Evolutionary conservation across 2,113 vertebrate species (phyloP), one percentile per base, ranked within the genome.

Genomic region (Cygnus buccinator): DNA sequence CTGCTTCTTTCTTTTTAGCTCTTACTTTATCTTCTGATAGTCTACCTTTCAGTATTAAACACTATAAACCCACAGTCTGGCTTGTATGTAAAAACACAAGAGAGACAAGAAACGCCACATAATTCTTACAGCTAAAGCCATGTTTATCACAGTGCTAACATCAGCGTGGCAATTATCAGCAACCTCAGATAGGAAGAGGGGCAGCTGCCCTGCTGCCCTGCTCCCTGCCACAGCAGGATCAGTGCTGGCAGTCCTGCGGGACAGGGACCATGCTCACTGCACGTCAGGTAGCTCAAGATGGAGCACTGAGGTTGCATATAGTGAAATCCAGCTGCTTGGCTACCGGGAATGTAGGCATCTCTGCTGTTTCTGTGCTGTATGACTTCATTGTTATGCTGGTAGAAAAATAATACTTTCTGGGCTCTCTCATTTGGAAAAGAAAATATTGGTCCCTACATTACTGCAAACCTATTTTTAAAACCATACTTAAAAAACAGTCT

Each of bases 161-260:
- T 19, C 43, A 46, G 8, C 13, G 9, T 58, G 76, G 52, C 29
- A 29, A 5, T 54, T 29, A 48, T 43, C 37, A 16, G 41, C 26
- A 67, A 33, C 28, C 43, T 61, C 58, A n/a, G 33, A 33, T 3
- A 5, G 17, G 33, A 35, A 62, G 22, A 0, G 1, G 16, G 18
- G 37, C 22, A 37, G 22, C 31, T 13, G 23, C 33, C 11, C 74
- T 39, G 18, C n/a, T 59, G 9, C 44, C 16, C 19, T 72, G 29
- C 35, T 35, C 50, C 58, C 2, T 39, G 55, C 58, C 44, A 31
- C 28, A 7, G 31, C 63, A n/a, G 19, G 8, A 10, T n/a, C 10
- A 3, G 33, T 25, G 44, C 31, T 22, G 44, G 35, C 31, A 57
- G 4, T 74, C 46, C 55, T 59, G 16, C 0, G 2, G 20, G 58